Evolutionary conservation across 2,797 vertebrate genomes (phyloP).

Genomic region (Mycteria americana): DNA sequence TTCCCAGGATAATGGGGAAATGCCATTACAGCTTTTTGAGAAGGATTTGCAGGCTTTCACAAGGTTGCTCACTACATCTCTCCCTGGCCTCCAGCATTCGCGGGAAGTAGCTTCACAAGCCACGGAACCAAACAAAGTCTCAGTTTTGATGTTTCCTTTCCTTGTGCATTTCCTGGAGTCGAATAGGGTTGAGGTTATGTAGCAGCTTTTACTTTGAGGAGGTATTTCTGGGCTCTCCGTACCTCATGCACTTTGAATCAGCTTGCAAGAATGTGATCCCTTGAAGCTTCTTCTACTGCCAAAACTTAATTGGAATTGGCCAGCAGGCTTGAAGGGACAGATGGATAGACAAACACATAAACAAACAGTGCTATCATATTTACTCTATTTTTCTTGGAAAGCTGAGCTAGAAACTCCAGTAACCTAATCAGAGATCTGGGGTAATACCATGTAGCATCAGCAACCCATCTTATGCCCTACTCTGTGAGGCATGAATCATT

Average conservation of each 20-base stretch:
- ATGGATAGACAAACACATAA: background rate
- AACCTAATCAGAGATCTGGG: background rate
- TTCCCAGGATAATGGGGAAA: background rate
- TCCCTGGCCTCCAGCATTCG: background rate
- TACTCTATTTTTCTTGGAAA: conserved; percentile 28
- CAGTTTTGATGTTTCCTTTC: background rate
- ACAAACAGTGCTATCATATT: background rate
- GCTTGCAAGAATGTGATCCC: background rate
- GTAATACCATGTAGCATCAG: background rate
- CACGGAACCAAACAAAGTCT: background rate
- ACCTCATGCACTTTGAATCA: background rate
- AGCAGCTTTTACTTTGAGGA: background rate
- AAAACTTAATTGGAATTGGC: background rate
- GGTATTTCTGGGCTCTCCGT: background rate
- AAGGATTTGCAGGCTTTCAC: background rate
- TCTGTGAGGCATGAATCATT: background rate
- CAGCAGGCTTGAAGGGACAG: background rate
- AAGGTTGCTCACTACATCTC: background rate
- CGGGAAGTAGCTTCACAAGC: background rate
- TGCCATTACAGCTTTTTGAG: background rate
- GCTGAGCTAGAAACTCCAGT: background rate
- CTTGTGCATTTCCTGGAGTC: background rate
- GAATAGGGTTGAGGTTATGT: background rate
- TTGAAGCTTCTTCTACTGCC: background rate
- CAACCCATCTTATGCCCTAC: background rate